Conservation (phyloP, 2,113 vertebrate genomes). For the Ailuropoda melanoleuca region DNA sequence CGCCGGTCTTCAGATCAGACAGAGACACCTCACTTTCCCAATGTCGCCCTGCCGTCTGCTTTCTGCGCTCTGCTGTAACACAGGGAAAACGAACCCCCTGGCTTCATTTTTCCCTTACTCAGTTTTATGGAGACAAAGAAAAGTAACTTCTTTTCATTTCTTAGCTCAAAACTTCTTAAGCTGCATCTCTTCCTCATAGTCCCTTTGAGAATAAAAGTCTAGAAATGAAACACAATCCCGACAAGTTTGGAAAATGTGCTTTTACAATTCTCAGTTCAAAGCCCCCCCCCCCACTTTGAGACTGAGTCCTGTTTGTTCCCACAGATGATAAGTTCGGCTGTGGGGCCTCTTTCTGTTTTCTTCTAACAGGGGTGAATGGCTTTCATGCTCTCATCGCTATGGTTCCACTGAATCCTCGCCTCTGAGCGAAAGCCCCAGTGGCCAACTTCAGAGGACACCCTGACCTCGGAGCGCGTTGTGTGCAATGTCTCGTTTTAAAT, state of each 20-base stretch:
- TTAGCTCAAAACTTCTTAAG: background rate
- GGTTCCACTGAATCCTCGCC: background rate
- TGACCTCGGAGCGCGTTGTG: background rate
- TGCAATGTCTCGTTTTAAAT: background rate
- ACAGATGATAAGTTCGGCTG: background rate
- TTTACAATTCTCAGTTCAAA: conserved; percentile 13
- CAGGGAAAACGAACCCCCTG: background rate
- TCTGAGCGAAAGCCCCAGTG: background rate
- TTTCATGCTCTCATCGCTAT: background rate
- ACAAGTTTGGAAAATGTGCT: conserved; percentile 43
- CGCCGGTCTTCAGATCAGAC: conserved; percentile 62
- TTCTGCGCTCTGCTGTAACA: conserved; percentile 77
- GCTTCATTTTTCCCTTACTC: background rate
- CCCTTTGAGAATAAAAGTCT: conserved; percentile 44
- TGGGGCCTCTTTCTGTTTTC: background rate
- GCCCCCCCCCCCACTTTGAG: background rate
- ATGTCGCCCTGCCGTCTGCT: conserved; percentile 22
- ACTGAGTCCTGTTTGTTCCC: background rate
- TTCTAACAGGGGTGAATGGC: background rate
- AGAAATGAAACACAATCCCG: conserved; percentile 44
- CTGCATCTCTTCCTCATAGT: background rate
- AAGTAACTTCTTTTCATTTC: conserved; percentile 13
- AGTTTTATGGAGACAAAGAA: background rate
- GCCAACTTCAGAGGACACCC: background rate
- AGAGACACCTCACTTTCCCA: background rate